phyloP scores from a whole-genome alignment of 2,888 invertebrate species.

The Acheta domesticus region DNA sequence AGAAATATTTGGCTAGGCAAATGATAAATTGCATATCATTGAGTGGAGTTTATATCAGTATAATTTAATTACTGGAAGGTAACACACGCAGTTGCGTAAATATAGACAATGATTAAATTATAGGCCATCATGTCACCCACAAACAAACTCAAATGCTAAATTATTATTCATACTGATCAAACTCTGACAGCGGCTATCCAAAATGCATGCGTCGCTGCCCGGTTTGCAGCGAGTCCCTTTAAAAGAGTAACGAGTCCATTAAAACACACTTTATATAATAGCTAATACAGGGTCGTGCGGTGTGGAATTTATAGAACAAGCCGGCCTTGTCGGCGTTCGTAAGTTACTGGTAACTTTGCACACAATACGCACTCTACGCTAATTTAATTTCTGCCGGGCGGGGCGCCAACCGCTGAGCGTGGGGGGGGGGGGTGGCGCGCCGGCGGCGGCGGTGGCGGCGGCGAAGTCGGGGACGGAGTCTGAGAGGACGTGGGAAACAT shows the following conservation, averaged over 20 bases:
- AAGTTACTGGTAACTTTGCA: constrained; percentile 7
- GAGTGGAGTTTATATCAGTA: no score
- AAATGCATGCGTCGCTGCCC: no score
- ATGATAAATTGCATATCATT: no score
- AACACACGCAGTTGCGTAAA: no score
- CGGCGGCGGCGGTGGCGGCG: not conserved
- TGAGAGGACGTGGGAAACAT: no score
- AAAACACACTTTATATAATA: not conserved
- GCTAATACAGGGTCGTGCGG: not conserved
- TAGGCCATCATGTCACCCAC: no score
- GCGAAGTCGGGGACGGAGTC: not conserved
- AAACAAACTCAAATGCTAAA: no score
- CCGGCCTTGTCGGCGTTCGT: not conserved
- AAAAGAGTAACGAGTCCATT: constrained; percentile 4
- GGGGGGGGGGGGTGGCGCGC: not conserved
- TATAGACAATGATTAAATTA: no score
- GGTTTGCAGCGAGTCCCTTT: not conserved
- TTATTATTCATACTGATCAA: no score
- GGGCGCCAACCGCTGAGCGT: not conserved
- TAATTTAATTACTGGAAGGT: no score
- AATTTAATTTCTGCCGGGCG: not conserved
- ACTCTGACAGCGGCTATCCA: no score
- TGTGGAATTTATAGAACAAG: not conserved
- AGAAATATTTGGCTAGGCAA: no score
- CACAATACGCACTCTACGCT: constrained; percentile 18